Conservation (phyloP, 2,888 invertebrate species). For the Azorinus chamasolen region DNA sequence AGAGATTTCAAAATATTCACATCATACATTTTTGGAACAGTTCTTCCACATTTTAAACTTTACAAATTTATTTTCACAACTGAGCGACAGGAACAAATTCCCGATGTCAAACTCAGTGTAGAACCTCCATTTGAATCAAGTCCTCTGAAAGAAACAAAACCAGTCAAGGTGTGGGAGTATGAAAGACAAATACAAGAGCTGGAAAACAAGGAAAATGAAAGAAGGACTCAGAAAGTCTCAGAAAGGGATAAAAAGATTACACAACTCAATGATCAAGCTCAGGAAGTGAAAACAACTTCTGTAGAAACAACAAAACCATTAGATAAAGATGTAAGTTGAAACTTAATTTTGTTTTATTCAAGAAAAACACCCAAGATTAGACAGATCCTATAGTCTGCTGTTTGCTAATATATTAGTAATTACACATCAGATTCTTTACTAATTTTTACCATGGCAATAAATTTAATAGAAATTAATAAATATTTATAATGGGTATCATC, state of each 20-base stretch:
- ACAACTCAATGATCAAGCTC: slow-evolving; percentile 42
- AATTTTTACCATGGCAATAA: too few species aligned
- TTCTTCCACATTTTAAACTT: slow-evolving; percentile 80
- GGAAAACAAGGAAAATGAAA: slow-evolving; percentile 70
- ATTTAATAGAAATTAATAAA: too few species aligned
- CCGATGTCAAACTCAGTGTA: slow-evolving; percentile 62
- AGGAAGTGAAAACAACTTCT: slow-evolving; percentile 45
- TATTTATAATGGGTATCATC: too few species aligned
- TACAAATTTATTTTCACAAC: slow-evolving; percentile 79
- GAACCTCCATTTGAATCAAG: slow-evolving; percentile 70
- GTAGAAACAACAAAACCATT: slow-evolving; percentile 58
- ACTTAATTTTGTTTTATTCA: neutral
- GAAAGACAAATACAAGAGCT: slow-evolving; percentile 73
- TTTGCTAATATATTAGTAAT: too few species aligned
- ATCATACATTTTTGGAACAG: slow-evolving; percentile 80
- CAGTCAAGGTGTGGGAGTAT: slow-evolving; percentile 78
- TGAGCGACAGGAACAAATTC: slow-evolving; percentile 60
- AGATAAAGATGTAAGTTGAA: slow-evolving; percentile 71
- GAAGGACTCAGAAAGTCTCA: slow-evolving; percentile 49
- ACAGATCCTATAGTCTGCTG: too few species aligned
- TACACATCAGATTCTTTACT: too few species aligned
- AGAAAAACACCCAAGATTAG: too few species aligned
- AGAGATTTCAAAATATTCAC: slow-evolving; percentile 77
- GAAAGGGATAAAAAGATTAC: slow-evolving; percentile 61
- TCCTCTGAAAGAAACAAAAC: slow-evolving; percentile 71